Percentiles rank a stretch among this genome's conserved stretches.
phyloP scores from a whole-genome alignment of 1,140 invertebrate genomes.

The Papilio xuthus region DNA sequence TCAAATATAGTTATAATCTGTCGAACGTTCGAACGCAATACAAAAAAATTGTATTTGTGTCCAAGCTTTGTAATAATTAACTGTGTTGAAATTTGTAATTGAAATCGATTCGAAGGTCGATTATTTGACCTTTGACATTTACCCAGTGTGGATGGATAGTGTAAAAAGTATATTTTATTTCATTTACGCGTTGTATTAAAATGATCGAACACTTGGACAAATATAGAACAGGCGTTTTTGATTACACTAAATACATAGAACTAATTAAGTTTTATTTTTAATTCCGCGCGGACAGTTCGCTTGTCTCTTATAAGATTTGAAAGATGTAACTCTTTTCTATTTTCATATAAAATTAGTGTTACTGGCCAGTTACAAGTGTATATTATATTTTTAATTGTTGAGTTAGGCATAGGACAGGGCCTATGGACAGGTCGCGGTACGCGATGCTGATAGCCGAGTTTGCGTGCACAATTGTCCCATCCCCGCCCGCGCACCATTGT shows the following conservation, averaged over 20 bases:
- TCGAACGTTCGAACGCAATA: neutral
- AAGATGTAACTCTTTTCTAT: no score
- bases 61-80: neutral
- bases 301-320: no score
- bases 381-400: constrained; percentile 55
- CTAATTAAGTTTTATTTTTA: no score
- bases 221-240: neutral
- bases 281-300: no score
- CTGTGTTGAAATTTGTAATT: constrained; percentile 23
- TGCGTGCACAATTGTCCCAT: constrained; percentile 73
- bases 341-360: no score
- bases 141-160: neutral
- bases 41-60: neutral
- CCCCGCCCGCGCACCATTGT: constrained; percentile 70
- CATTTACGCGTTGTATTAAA: neutral
- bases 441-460: constrained; percentile 72
- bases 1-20: neutral
- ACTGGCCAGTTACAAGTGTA: constrained; percentile 21
- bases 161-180: neutral
- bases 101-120: constrained; percentile 14
- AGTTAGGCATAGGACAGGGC: constrained; percentile 50
- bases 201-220: neutral
- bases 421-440: constrained; percentile 51
- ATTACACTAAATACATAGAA: neutral
- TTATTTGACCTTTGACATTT: constrained; percentile 24